These are phyloP conservation scores for Antechinus flavipes DNA, from an alignment of 2,113 vertebrate genomes.

Conservation along the genomic window DNA sequence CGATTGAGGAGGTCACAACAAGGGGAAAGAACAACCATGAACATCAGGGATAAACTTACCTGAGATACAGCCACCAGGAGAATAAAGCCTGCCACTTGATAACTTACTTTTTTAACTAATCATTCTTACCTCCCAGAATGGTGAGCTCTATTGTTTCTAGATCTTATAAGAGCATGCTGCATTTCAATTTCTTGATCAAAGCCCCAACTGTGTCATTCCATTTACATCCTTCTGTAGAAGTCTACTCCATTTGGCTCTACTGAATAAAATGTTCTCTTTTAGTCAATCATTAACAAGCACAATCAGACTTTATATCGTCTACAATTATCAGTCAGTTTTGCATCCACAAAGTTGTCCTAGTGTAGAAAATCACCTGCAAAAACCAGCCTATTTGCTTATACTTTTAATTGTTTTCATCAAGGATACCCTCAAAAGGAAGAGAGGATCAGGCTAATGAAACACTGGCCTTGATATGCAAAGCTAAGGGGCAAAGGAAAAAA, in stretches of 20 bases:
- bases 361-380: background rate
- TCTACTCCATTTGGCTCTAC: background rate
- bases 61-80: background rate
- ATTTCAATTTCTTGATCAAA: background rate
- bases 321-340: background rate
- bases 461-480: background rate
- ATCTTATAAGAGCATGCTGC: background rate
- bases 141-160: background rate
- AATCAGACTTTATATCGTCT: background rate
- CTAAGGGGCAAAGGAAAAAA: constrained; percentile 4
- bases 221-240: background rate
- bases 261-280: background rate
- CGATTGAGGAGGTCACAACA: background rate
- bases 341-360: background rate
- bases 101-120: background rate
- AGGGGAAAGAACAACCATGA: background rate
- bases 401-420: background rate
- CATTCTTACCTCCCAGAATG: background rate
- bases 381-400: background rate
- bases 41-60: background rate
- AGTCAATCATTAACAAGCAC: background rate
- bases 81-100: background rate
- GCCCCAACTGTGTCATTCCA: background rate
- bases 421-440: background rate
- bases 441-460: background rate